These are phyloP conservation scores for Chiroxiphia lanceolata DNA, from an alignment of 2,797 vertebrate genomes.

Conservation along the genomic window DNA sequence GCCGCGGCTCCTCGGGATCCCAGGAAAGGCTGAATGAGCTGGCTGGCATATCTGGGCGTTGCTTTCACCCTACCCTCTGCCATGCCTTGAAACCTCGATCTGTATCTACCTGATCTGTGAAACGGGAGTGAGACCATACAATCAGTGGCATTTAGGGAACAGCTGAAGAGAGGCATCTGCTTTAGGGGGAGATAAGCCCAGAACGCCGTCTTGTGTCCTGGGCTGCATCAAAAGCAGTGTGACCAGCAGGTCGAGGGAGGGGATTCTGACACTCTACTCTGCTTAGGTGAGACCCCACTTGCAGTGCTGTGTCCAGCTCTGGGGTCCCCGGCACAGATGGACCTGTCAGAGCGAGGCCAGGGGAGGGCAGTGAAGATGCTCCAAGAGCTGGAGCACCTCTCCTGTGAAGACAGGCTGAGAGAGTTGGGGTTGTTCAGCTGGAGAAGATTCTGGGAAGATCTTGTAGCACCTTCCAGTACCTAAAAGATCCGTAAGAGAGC, in stretches of 20 bases:
- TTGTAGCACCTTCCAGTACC: neutral
- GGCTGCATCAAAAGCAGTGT: neutral
- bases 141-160: accelerated
- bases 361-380: neutral
- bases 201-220: neutral
- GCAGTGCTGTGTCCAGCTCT: neutral
- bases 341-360: neutral
- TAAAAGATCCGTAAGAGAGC: neutral
- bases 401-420: neutral
- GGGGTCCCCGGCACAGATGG: neutral
- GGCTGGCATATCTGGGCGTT: neutral
- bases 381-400: neutral
- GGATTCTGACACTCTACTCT: neutral
- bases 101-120: neutral
- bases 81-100: accelerated
- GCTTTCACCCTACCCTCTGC: accelerated
- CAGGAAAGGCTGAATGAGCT: neutral
- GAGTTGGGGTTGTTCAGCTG: neutral
- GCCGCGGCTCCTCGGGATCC: neutral
- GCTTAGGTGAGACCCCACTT: no score
- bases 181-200: neutral
- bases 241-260: neutral
- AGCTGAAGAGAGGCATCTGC: no score
- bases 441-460: neutral
- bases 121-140: accelerated